Base-by-base conservation (phyloP, 2,797 vertebrate genomes). In the Nannoperca obscura region DNA sequence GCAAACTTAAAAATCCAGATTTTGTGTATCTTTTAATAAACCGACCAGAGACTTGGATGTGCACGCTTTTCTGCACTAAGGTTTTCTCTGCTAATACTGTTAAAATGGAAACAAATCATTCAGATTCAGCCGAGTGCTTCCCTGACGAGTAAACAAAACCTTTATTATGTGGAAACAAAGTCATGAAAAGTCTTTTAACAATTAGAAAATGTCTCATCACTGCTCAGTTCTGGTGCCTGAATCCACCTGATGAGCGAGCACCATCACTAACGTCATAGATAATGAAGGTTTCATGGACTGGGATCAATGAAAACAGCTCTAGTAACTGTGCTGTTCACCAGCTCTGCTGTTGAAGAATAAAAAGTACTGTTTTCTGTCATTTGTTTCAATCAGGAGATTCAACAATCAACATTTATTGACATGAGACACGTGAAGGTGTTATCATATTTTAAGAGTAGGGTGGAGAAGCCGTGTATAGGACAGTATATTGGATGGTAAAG, bases 1-100 rank as follows among this genome's bases (percentile, higher is more conserved):
- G n/a, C 24, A 27, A 27, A 27, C 24, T 27, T 61, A 57, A 70
- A 69, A 64, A 47, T n/a, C n/a, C 12, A 65, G 10, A 12, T 36
- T 24, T n/a, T 34, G 24, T 27, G 24, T 27, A 27, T 27, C 24
- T 55, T 50, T 61, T 22, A 66, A 40, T 52, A n/a, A 60, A 42
- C 5, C 32, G 14, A n/a, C 57, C 32, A 32, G 55, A 46, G 54
- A 27, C 22, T 15, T 19, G 4, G 20, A n/a, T 46, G 52, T 63
- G 57, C 49, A 0, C 20, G 34, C 4, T 70, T 63, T 54, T 46
- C 7, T 11, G 24, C 24, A 27, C 24, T 1, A 34, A 34, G 34
- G 7, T 36, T 53, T 27, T 58, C 67, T 9, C 47, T 14, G 42
- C 3, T 69, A 20, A 17, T 1, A 34, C 36, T 34, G 73, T 59